phyloP scores from a whole-genome alignment of 2,888 invertebrate species.

The Ecliptopera silaceata region DNA sequence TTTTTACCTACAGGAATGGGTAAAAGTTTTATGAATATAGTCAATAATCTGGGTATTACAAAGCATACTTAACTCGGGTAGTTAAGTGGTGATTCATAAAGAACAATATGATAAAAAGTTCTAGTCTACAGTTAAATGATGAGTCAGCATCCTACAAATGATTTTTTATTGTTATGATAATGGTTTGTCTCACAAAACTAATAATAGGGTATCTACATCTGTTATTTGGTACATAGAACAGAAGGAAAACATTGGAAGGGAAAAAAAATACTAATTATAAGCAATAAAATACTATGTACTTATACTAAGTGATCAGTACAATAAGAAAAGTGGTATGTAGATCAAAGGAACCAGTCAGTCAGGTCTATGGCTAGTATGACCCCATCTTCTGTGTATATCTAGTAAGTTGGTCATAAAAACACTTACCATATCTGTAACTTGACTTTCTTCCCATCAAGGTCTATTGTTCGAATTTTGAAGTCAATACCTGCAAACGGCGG shows the following conservation, averaged over 20 bases:
- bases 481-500: conserved; percentile 93
- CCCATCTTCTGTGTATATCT: not conserved
- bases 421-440: conserved; percentile 99
- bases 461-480: conserved; percentile 99
- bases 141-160: conserved; percentile 11
- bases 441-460: conserved; percentile 98
- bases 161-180: no score
- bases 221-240: no score
- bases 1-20: no score
- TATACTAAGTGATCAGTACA: not conserved
- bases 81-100: conserved; percentile 13
- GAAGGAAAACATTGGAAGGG: not conserved
- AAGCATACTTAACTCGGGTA: not conserved
- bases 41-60: not conserved
- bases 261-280: conserved; percentile 1
- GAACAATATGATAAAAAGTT: not conserved
- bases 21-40: not conserved
- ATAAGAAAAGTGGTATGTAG: not conserved
- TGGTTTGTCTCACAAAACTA: no score
- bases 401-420: conserved; percentile 9
- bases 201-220: not conserved
- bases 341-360: conserved; percentile 11
- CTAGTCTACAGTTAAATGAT: conserved; percentile 2
- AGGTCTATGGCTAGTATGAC: not conserved
- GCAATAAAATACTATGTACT: not conserved